Base-by-base conservation (phyloP, 2,113 vertebrate genomes). In the Oryzias woworae region DNA sequence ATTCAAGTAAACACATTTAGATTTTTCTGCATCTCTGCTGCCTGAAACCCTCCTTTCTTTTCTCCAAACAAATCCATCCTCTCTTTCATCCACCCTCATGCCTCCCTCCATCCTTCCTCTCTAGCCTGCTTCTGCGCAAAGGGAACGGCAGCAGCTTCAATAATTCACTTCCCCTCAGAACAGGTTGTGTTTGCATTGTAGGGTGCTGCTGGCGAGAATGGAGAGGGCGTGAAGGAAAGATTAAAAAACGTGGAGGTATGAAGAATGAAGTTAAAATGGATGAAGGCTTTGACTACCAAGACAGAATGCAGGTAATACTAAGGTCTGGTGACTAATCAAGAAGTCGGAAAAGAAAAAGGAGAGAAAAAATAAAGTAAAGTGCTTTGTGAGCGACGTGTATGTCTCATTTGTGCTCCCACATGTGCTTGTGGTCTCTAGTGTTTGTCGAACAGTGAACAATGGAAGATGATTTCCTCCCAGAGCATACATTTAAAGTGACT, bases 131-230 rank as follows among this genome's bases (percentile, higher is more conserved):
- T 79, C 77, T 67, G 66, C 82, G 72, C 77, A 58, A 53, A 77
- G 82, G 80, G 78, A 82, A 83, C 57, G 71, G 80, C 83, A 71
- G 73, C 31, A 10, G 57, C 76, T 88, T 88, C 84, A 87, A 90
- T 88, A 84, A 88, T 88, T 88, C 82, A 88, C 81, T 80, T 71
- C 67, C 69, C 80, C 77, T 78, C 75, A 58, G 84, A 86, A 83
- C 86, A 87, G 83, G 86, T 84, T 87, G 83, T 87, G 88, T 88
- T 90, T 87, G 86, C 85, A 84, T 87, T 85, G 83, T 66, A 79
- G 78, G 85, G 80, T 42, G 88, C 86, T 84, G 74, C 79, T 68
- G 85, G 83, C 74, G 44, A 67, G 84, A 87, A 88, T 64, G 78
- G 78, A 82, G 83, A 85, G 84, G 82, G 64, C 52, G 58, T 72